Evolutionary conservation across 2,113 vertebrate genomes (phyloP).

Genomic region (Ageneiosus marmoratus): DNA sequence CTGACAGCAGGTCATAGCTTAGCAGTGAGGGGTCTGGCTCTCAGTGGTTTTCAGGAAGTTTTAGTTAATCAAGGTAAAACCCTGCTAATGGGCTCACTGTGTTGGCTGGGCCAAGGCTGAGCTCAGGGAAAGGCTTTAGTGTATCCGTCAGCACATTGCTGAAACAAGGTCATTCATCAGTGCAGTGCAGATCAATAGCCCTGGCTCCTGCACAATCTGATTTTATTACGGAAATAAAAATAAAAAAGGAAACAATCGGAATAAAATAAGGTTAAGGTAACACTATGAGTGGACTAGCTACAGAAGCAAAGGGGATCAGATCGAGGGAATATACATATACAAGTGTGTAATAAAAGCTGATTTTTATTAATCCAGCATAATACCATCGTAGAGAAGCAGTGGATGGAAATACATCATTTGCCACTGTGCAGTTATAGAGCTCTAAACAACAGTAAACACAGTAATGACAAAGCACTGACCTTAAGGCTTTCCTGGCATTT

Average conservation of each 20-base stretch:
- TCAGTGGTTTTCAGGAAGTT: conserved; percentile 47
- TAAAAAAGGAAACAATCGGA: conserved; percentile 58
- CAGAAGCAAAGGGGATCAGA: neutral
- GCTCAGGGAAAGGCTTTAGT: conserved; percentile 57
- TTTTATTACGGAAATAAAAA: conserved; percentile 59
- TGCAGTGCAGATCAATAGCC: conserved; percentile 49
- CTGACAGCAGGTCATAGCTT: conserved; percentile 32
- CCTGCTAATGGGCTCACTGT: conserved; percentile 38
- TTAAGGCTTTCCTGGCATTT: neutral
- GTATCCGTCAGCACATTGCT: conserved; percentile 62
- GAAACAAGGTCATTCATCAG: conserved; percentile 59
- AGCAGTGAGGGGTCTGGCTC: conserved; percentile 14
- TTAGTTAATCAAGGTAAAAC: conserved; percentile 65
- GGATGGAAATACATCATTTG: neutral
- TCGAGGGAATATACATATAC: neutral
- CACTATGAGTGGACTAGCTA: neutral
- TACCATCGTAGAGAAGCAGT: neutral
- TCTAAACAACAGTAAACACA: conserved; percentile 3
- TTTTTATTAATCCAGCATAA: neutral
- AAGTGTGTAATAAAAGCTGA: neutral
- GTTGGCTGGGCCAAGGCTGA: conserved; percentile 54
- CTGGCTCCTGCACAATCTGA: conserved; percentile 50
- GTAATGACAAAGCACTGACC: neutral
- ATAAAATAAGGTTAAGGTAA: conserved; percentile 40
- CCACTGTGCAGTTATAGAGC: neutral